Base-by-base conservation (phyloP, 2,113 vertebrate genomes). In the Bambusicola thoracicus region DNA sequence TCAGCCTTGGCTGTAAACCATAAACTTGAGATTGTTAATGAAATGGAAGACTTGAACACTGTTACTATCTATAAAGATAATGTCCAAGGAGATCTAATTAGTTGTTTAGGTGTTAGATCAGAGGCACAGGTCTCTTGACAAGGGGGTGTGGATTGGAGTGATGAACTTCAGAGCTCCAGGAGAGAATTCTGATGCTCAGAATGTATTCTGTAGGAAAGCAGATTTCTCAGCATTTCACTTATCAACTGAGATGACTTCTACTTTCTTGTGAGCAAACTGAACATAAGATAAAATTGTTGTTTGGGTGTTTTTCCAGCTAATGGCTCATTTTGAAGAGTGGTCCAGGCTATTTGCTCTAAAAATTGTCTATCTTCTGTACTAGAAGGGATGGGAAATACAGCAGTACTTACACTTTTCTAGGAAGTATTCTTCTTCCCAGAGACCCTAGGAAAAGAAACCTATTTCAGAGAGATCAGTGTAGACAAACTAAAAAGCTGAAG, bases 141-240 rank as follows among this genome's bases (percentile, higher is more conserved):
- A 67, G 13, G 3, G 0, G 40, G 24, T 4, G 2, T 32, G 22
- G 16, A 12, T 3, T 73, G 41, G 11, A 18, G 20, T 2, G 10
- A 44, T 34, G 62, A 84, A 51, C 9, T 49, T 2, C 12, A 32
- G 25, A 55, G 10, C 55, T 11, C 81, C 2, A 0, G 55, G 56
- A 59, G 34, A 83, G 55, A 36, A 13, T 36, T 77, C 5, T 58
- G 8, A 29, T 49, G 14, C 16, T 79, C 1, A 0, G 4, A 3
- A 4, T 68, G 5, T 73, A 40, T 72, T 81, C 69, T 25, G 24
- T 87, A 48, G 41, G 41, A 69, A 88, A 82, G 16, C 30, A 65
- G 34, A 61, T 77, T 80, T 85, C 67, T 87, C 48, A 76, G 15
- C 20, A 6, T 51, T 55, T 43, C 40, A 24, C 29, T 49, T 76